A percentile compares a stretch with the other conserved stretches of the same genome.
These are phyloP conservation scores for Tenthredo livida DNA, from an alignment of 2,888 invertebrate species.

Conservation along the genomic window DNA sequence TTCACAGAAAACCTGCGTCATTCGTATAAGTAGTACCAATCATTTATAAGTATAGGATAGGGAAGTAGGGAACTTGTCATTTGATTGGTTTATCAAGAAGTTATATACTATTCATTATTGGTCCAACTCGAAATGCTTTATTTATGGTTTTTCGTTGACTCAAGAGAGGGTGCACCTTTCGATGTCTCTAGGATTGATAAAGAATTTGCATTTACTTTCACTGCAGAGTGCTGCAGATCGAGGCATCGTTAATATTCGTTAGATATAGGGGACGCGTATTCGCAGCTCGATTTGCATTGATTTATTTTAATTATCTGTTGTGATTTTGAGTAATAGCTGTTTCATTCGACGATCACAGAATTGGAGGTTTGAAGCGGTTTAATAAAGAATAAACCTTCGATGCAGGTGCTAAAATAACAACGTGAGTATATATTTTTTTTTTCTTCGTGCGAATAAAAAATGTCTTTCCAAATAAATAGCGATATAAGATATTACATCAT, in stretches of 20 bases:
- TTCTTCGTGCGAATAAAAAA: background rate
- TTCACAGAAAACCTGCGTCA: constrained; percentile 8
- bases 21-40: constrained; percentile 3
- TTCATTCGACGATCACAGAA: background rate
- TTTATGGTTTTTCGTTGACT: constrained; percentile 26
- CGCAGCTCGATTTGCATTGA: background rate
- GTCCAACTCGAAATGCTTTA: background rate
- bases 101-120: background rate
- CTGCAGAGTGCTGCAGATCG: no score
- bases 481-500: no score
- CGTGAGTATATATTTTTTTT: background rate
- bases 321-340: constrained; percentile 10
- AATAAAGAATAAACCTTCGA: background rate
- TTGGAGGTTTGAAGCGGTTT: background rate
- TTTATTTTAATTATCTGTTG: background rate
- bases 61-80: background rate
- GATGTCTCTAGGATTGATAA: background rate
- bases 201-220: background rate
- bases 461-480: background rate
- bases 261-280: background rate
- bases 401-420: background rate
- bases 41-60: background rate
- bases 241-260: background rate
- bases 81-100: background rate
- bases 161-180: constrained; percentile 45